These are phyloP conservation scores for Clivina fossor DNA, from an alignment of 2,888 invertebrate species.

Conservation along the genomic window DNA sequence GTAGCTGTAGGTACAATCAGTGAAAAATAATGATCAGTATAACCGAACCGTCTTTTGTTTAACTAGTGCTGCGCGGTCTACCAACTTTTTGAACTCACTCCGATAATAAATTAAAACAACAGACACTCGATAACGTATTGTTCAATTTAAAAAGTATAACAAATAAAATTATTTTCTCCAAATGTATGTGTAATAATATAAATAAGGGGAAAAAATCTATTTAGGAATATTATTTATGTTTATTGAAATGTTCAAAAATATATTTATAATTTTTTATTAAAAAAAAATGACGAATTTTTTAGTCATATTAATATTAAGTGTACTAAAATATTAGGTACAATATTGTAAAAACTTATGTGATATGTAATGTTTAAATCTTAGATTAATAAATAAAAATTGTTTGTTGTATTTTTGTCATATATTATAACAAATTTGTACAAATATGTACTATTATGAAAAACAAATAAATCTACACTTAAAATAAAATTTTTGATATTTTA, in stretches of 20 bases:
- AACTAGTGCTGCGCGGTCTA: constrained; percentile 22
- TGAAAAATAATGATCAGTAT: constrained; percentile 28
- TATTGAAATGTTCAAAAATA: neutral
- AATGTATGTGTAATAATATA: too few species aligned
- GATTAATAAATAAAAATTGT: constrained; percentile 8
- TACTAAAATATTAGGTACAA: constrained; percentile 27
- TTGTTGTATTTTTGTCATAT: constrained; percentile 29
- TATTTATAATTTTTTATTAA: neutral
- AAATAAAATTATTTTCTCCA: neutral
- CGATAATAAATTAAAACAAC: constrained; percentile 25
- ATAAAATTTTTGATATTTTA: too few species aligned
- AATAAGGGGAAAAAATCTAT: too few species aligned
- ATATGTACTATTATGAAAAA: constrained; percentile 21
- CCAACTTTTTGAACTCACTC: constrained; percentile 27
- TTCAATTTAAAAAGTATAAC: constrained; percentile 12
- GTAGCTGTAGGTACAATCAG: constrained; percentile 33
- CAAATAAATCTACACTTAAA: constrained; percentile 18
- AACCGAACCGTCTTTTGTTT: constrained; percentile 31
- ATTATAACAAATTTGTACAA: constrained; percentile 25
- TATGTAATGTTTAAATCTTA: constrained; percentile 23
- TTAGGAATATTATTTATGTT: too few species aligned
- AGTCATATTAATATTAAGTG: too few species aligned
- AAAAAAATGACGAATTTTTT: neutral
- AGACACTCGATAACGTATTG: constrained; percentile 28
- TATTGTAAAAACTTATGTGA: constrained; percentile 25